phyloP scores from a whole-genome alignment of 2,113 vertebrate species.

The Trochalopteron elliotii region DNA sequence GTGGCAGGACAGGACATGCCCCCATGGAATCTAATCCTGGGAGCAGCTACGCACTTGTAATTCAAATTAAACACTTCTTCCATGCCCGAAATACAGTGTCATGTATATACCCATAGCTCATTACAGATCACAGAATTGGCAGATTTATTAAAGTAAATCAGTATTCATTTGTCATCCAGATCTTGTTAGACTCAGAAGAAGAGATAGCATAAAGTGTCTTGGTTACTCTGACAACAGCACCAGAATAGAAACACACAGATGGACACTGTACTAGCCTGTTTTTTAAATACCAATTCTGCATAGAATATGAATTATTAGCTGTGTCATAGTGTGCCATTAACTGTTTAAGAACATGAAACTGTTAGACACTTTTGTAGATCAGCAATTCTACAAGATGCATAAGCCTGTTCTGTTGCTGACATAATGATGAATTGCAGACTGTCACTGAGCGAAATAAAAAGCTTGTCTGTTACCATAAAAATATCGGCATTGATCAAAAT shows the following conservation, averaged over 20 bases:
- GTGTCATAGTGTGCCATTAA: background rate
- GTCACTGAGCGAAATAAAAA: background rate
- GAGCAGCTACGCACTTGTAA: background rate
- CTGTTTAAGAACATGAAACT: background rate
- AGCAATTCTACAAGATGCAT: background rate
- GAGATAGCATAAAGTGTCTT: background rate
- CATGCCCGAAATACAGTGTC: background rate
- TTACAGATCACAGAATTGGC: background rate
- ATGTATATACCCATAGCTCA: background rate
- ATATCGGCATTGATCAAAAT: background rate
- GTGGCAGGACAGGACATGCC: background rate
- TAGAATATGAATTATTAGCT: background rate
- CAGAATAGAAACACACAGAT: conserved; percentile 12
- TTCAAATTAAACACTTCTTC: background rate
- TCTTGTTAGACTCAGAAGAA: background rate
- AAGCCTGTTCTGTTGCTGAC: background rate
- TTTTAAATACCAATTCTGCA: background rate
- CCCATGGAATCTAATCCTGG: background rate
- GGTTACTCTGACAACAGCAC: conserved; percentile 16
- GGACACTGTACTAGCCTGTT: background rate
- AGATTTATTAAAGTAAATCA: background rate
- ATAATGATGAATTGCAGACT: background rate
- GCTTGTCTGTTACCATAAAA: background rate
- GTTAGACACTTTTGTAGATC: background rate
- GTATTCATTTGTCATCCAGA: background rate